Percentiles rank a stretch among this genome's conserved stretches.
phyloP scores from a whole-genome alignment of 2,888 invertebrate species.

The Parascotia fuliginaria region DNA sequence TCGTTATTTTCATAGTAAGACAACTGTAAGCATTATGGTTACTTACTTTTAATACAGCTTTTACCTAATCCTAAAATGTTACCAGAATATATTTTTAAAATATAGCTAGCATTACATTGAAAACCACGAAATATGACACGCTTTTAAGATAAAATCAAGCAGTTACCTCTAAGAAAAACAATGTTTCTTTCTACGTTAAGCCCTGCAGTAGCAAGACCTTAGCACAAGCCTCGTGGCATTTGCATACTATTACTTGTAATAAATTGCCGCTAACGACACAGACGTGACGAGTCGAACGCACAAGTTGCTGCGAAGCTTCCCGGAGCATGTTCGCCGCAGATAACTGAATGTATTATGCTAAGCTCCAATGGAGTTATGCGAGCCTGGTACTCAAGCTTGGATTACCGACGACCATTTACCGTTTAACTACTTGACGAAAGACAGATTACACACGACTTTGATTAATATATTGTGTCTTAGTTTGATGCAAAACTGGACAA shows the following conservation, averaged over 20 bases:
- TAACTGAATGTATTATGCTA: slow-evolving; percentile 69
- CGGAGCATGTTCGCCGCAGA: slow-evolving; percentile 55
- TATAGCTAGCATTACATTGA: too few relatives aligned
- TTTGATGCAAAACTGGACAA: neutral
- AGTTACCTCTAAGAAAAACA: neutral
- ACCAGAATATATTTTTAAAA: too few relatives aligned
- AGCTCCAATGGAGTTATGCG: slow-evolving; percentile 62
- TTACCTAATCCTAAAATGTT: too few relatives aligned
- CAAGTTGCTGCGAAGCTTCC: slow-evolving; percentile 42
- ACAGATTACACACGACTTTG: slow-evolving; percentile 18
- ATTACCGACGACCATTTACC: slow-evolving; percentile 47
- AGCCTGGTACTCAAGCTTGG: slow-evolving; percentile 53
- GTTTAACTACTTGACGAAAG: slow-evolving; percentile 29
- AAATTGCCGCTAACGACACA: slow-evolving; percentile 71
- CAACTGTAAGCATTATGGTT: too few relatives aligned
- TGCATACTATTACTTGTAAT: slow-evolving; percentile 67
- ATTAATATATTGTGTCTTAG: slow-evolving; percentile 1
- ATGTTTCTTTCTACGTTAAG: slow-evolving; percentile 12
- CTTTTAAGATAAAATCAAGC: neutral
- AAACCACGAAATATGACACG: too few relatives aligned
- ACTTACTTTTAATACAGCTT: too few relatives aligned
- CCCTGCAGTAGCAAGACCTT: slow-evolving; percentile 52
- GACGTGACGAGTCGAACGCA: slow-evolving; percentile 65
- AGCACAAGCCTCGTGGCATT: slow-evolving; percentile 54
- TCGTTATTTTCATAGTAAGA: too few relatives aligned